These are phyloP conservation scores for Tricholauxania praeusta DNA, from an alignment of 2,888 invertebrate species.

Conservation along the genomic window DNA sequence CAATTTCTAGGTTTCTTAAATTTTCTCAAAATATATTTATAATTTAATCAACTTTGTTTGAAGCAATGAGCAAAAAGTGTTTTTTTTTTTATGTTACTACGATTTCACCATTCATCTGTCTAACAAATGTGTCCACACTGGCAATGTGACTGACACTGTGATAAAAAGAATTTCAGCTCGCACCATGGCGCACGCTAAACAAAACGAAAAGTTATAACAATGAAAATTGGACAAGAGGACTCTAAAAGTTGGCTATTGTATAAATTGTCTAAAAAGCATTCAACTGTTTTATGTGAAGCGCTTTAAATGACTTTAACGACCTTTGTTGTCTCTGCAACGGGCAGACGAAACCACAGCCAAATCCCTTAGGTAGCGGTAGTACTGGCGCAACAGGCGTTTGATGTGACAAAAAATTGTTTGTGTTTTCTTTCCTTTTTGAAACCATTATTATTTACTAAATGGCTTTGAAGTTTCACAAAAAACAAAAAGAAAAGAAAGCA, in stretches of 20 bases:
- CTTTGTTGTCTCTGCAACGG: not conserved
- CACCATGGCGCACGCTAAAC: not conserved
- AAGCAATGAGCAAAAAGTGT: too few relatives aligned
- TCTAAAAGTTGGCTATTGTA: not conserved
- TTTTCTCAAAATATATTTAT: too few relatives aligned
- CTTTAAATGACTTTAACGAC: constrained; percentile 4
- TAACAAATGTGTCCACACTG: not conserved
- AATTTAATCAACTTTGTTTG: too few relatives aligned
- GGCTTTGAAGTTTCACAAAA: too few relatives aligned
- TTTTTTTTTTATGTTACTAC: too few relatives aligned
- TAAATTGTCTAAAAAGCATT: not conserved
- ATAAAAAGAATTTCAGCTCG: not conserved
- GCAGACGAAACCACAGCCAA: not conserved
- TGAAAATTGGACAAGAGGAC: not conserved
- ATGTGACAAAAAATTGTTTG: not conserved
- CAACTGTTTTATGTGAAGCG: constrained; percentile 6
- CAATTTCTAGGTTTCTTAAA: too few relatives aligned
- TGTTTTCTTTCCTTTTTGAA: too few relatives aligned
- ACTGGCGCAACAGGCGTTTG: not conserved
- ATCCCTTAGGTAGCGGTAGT: not conserved
- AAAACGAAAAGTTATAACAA: constrained; percentile 3
- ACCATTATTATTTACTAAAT: too few relatives aligned
- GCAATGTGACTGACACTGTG: not conserved
- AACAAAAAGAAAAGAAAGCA: too few relatives aligned
- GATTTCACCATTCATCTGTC: not conserved